Base-by-base conservation (phyloP, 2,113 vertebrate genomes). In the Phrynocephalus versicolor region DNA sequence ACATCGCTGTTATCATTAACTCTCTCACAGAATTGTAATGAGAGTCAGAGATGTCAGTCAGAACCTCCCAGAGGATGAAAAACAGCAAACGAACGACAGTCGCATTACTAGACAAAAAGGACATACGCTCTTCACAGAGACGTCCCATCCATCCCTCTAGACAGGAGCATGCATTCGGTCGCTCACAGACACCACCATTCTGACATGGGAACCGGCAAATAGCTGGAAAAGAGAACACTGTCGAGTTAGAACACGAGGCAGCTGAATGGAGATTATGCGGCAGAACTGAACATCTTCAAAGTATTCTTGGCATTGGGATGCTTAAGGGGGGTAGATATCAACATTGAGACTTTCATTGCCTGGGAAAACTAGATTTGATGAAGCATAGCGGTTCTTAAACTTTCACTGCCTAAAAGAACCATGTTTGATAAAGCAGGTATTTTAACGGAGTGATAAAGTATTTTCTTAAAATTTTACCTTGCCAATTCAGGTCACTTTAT, bases 131-230 rank as follows among this genome's bases (percentile, higher is more conserved):
- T 90, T 99, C 98, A 89, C 99, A 99, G 18, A 99, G 97, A 37
- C 97, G 97, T 15, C 99, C 99, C 98, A 98, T 99, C 99, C 99
- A 99, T 74, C 99, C 98, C 0, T 98, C 97, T 0, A 96, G 97
- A 82, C 99, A 99, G 0, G 97, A 97, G 84, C 99, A 99, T 30
- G 94, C 97, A 81, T 99, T 99, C 18, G 99, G 98, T 81, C 97
- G 96, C 92, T 98, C 97, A 83, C 99, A 99, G 90, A 97, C 5
- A 0, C 98, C 99, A 65, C 98, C 98, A 2, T 99, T 99, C 94
- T 99, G 98, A 94, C 99, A 99, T 0, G 97, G 98, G 89, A 99
- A 96, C 92, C 98, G 97, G 85, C 99, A 99, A 81, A 98, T 95
- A 83, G 99, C 99, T 99, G 92, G 76, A 93, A 95, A 91, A 51